Evolutionary conservation across 2,797 vertebrate species (phyloP).

Genomic region (Hipposideros larvatus): DNA sequence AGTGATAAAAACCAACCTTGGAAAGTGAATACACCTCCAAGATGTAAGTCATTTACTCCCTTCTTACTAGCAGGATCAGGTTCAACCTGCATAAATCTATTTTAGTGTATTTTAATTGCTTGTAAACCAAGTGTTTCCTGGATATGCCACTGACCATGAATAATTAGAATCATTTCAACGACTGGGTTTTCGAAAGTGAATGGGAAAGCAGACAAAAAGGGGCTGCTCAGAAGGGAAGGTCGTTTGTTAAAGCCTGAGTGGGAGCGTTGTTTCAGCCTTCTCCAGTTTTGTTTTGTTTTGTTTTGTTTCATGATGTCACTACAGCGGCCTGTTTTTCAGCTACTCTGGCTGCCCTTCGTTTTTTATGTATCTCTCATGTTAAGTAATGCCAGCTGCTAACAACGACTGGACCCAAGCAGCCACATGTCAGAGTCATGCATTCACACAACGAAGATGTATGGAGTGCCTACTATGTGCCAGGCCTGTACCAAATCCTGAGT

Average conservation of each 20-base stretch:
- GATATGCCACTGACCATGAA: conserved; percentile 76
- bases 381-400: conserved; percentile 72
- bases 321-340: conserved; percentile 68
- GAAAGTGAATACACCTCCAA: conserved; percentile 52
- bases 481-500: neutral
- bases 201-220: conserved; percentile 68
- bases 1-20: conserved; percentile 45
- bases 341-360: conserved; percentile 66
- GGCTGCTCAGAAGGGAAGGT: conserved; percentile 69
- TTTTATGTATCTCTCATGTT: conserved; percentile 70
- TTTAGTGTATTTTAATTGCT: conserved; percentile 82
- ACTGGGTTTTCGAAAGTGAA: conserved; percentile 72
- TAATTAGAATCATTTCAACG: conserved; percentile 80
- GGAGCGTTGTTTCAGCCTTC: conserved; percentile 62
- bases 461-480: conserved; percentile 5
- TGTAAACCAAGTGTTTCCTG: conserved; percentile 82
- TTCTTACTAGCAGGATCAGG: conserved; percentile 69
- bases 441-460: conserved; percentile 25
- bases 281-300: conserved; percentile 55
- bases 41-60: conserved; percentile 58
- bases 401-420: neutral
- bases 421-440: conserved; percentile 65
- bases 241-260: conserved; percentile 69
- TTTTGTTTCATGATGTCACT: conserved; percentile 66
- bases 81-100: conserved; percentile 79